Conservation (phyloP, 2,797 vertebrate species). For the Myripristis murdjan region DNA sequence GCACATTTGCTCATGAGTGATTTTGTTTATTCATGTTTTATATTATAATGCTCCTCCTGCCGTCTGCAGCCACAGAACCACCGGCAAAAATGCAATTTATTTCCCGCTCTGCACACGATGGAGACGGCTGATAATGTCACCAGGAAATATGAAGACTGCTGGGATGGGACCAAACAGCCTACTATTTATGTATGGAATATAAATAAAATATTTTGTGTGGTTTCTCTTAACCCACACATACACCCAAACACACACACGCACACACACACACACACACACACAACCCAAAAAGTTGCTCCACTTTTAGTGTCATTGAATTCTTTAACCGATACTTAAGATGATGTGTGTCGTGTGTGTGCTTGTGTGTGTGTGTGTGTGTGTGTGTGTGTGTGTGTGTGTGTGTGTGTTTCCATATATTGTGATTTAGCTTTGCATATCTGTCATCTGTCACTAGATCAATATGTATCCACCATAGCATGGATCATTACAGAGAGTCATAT, state of each 20-base stretch:
- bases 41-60: conserved; percentile 87
- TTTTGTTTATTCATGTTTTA: conserved; percentile 91
- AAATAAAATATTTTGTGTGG: conserved; percentile 86
- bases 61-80: conserved; percentile 83
- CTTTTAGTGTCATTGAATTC: conserved; percentile 64
- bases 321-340: conserved; percentile 28
- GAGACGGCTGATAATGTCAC: conserved; percentile 88
- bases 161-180: conserved; percentile 86
- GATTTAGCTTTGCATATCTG: conserved; percentile 65
- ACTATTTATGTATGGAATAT: conserved; percentile 90
- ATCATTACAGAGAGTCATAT: conserved; percentile 69
- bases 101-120: conserved; percentile 85
- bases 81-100: conserved; percentile 89
- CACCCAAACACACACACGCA: conserved; percentile 24
- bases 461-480: conserved; percentile 61
- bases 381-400: conserved; percentile 13
- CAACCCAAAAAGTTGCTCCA: conserved; percentile 69
- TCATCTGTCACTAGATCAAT: conserved; percentile 62
- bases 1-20: conserved; percentile 89
- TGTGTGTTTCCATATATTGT: conserved; percentile 26
- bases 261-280: no score
- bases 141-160: conserved; percentile 87
- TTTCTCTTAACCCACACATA: conserved; percentile 56
- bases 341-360: no score
- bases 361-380: conserved; percentile 17